phyloP scores from a whole-genome alignment of 2,113 vertebrate species.

The Tragelaphus strepsiceros region DNA sequence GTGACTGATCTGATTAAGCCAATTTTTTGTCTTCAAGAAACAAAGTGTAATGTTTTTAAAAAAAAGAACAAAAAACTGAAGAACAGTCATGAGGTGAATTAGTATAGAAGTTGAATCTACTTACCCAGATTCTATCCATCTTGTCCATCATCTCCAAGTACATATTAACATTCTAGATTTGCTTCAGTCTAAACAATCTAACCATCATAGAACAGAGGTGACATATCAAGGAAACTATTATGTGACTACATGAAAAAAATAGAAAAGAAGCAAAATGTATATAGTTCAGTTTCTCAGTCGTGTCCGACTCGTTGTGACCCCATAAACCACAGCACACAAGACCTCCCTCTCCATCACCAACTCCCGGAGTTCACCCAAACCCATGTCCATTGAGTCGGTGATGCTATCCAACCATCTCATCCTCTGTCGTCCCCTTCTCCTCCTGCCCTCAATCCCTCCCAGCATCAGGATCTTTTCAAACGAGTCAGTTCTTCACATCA shows the following conservation, averaged over 20 bases:
- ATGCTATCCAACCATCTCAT: not conserved
- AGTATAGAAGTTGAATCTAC: not conserved
- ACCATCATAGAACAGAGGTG: not conserved
- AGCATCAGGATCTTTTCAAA: not conserved
- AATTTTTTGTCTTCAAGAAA: not conserved
- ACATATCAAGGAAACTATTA: not conserved
- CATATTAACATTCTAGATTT: not conserved
- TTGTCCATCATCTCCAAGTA: not conserved
- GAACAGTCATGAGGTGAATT: not conserved
- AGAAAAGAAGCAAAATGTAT: not conserved
- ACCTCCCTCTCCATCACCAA: not conserved
- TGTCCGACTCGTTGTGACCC: not conserved
- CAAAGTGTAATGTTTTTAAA: not conserved
- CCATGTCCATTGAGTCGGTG: not conserved
- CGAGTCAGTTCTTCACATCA: not conserved
- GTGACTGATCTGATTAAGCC: not conserved
- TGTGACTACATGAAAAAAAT: not conserved
- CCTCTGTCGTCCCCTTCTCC: not conserved
- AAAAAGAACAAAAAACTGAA: not conserved
- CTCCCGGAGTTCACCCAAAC: not conserved
- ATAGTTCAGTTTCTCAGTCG: fast-evolving
- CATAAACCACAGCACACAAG: not conserved
- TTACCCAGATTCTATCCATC: not conserved
- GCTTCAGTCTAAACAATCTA: not conserved
- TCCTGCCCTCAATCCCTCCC: not conserved